Percentiles rank a stretch among this genome's conserved stretches.
phyloP scores from a whole-genome alignment of 2,888 invertebrate genomes.

The Drosophila pseudotakahashii region DNA sequence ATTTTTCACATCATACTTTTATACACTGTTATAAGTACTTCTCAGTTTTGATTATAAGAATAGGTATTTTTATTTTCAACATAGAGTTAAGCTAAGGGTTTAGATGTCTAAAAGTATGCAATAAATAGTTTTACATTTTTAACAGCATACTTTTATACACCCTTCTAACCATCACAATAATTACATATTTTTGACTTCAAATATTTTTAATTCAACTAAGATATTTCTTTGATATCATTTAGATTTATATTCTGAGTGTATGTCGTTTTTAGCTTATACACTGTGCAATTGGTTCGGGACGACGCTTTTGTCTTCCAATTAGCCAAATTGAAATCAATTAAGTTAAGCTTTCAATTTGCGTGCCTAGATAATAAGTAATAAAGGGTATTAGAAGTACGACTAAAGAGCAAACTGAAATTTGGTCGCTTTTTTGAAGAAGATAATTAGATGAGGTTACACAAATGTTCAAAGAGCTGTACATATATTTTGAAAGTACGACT shows the following conservation, averaged over 20 bases:
- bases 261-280: conserved; percentile 18
- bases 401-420: conserved; percentile 31
- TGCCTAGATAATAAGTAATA: conserved; percentile 46
- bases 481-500: too few species aligned
- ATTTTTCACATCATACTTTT: too few species aligned
- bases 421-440: conserved; percentile 48
- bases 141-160: too few species aligned
- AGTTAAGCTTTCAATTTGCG: conserved; percentile 58
- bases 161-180: too few species aligned
- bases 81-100: too few species aligned
- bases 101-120: too few species aligned
- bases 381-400: conserved; percentile 34
- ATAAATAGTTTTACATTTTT: too few species aligned
- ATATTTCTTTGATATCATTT: not conserved
- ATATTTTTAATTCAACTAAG: too few species aligned
- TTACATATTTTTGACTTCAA: too few species aligned
- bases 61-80: too few species aligned
- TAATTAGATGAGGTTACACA: conserved; percentile 50
- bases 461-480: conserved; percentile 2
- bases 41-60: too few species aligned
- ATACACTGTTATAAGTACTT: too few species aligned
- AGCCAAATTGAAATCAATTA: conserved; percentile 60
- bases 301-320: conserved; percentile 44
- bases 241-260: not conserved
- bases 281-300: conserved; percentile 6